Conservation (phyloP, 1,140 invertebrate genomes). For the Physella acuta region DNA sequence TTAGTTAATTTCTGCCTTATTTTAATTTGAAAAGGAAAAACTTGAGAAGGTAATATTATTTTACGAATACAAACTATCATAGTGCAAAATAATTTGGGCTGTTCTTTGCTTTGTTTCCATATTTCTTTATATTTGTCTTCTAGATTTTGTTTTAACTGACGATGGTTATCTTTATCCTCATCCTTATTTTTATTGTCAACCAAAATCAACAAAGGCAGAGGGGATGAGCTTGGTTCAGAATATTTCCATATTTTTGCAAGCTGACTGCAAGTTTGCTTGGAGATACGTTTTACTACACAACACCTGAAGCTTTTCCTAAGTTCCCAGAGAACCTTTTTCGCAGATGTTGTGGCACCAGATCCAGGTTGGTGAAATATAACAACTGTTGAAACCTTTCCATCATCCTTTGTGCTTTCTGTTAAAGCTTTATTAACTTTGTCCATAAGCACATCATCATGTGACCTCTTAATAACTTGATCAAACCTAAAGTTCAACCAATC, state of each 20-base stretch:
- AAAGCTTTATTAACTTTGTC: conserved; percentile 28
- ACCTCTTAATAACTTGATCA: conserved; percentile 31
- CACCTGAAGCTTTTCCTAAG: conserved; percentile 31
- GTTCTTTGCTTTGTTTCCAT: neutral
- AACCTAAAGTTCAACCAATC: conserved; percentile 41
- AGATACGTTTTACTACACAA: conserved; percentile 33
- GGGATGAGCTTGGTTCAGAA: conserved; percentile 23
- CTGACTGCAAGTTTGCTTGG: conserved; percentile 34
- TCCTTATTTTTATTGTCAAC: conserved; percentile 36
- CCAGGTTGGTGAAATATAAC: conserved; percentile 35
- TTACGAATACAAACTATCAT: conserved; percentile 6
- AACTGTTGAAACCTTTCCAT: conserved; percentile 28
- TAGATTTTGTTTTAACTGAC: conserved; percentile 24
- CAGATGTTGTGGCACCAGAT: conserved; percentile 37
- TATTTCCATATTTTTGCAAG: conserved; percentile 30
- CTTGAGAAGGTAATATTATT: neutral
- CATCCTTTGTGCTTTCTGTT: conserved; percentile 24
- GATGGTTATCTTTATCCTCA: conserved; percentile 37
- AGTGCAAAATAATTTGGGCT: conserved; percentile 11
- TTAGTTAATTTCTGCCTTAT: conserved; percentile 21
- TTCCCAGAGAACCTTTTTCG: conserved; percentile 37
- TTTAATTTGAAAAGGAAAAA: neutral
- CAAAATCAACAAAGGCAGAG: conserved; percentile 31
- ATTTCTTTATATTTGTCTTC: conserved; percentile 4
- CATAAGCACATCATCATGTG: conserved; percentile 19